These are phyloP conservation scores for Chelmon rostratus DNA, from an alignment of 2,797 vertebrate genomes.

Conservation along the genomic window DNA sequence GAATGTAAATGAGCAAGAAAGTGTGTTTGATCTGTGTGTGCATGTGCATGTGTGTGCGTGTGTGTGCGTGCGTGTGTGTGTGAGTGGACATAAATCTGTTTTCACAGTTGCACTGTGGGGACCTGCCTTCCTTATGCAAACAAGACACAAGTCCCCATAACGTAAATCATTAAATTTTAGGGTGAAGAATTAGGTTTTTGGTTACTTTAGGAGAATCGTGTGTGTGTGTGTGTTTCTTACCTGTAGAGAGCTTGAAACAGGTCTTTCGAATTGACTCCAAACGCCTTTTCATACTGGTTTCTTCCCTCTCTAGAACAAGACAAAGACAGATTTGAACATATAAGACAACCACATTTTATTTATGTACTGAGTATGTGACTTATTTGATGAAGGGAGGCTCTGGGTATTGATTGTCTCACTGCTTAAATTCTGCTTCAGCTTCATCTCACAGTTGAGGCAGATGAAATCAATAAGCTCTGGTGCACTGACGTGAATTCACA, in stretches of 20 bases:
- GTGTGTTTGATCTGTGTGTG: slow-evolving; percentile 38
- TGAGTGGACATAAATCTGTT: not conserved
- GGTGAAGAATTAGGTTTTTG: too few species aligned
- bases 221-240: slow-evolving; percentile 74
- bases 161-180: too few species aligned
- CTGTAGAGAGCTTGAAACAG: slow-evolving; percentile 93
- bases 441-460: not conserved
- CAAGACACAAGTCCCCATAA: too few species aligned
- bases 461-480: not conserved
- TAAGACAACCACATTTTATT: not conserved
- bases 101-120: too few species aligned
- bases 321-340: slow-evolving; percentile 26
- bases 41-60: slow-evolving; percentile 12
- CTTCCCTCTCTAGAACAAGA: slow-evolving; percentile 87
- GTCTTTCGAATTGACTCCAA: slow-evolving; percentile 86
- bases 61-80: slow-evolving; percentile 6
- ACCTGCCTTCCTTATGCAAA: too few species aligned
- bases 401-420: not conserved
- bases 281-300: slow-evolving; percentile 90
- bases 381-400: not conserved
- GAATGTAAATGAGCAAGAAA: slow-evolving; percentile 60
- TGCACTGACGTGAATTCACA: not conserved
- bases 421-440: slow-evolving; percentile 4
- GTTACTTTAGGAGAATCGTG: too few species aligned
- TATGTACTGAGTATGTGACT: not conserved